Evolutionary conservation across 1,140 invertebrate genomes (phyloP), one percentile per base, ranked within the genome.

Genomic region (Drosophila lacteicornis): DNA sequence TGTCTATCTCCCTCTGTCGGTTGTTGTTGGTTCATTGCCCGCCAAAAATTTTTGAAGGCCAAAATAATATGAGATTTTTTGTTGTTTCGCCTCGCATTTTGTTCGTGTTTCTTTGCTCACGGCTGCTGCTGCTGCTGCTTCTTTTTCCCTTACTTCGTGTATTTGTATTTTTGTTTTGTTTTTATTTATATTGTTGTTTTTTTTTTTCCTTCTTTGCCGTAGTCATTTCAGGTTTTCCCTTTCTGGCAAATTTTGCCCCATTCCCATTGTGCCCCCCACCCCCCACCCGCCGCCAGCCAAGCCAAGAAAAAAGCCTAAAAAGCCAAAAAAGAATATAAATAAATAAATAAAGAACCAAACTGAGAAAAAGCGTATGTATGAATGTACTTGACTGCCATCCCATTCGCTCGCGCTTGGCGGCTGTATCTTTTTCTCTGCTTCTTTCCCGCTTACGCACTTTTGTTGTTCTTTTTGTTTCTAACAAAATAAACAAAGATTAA

Each of bases 1-100:
- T 27, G 15, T 38, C 33, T 63, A 22, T 62, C 51, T 63, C 47
- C 42, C 50, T 42, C 33, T 27, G 61, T 82, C 79, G 68, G 82
- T 91, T 91, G 90, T 91, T 91, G 90, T 91, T 91, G 90, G 90
- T 91, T 91, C 90, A 91, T 91, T 91, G 90, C 77, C 90, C 90
- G 90, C 90, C 90, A 90, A 91, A 91, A 91, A 73, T 73, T 91
- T 87, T 91, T 91, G 90, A 91, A 91, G 90, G 90, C 90, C 90
- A 91, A 91, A 91, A 90, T 80, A 86, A 91, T 86, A 91, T 91
- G 85, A 80, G 82, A 83, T 90, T 90, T 91, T 86, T 76, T 70
- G 51, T 85, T 78, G 83, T 49, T 55, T 65, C 33, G 53, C 11
- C 33, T 65, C 61, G 59, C 61, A 27, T 50, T 74, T 71, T 63